These are phyloP conservation scores for Leucoma salicis DNA, from an alignment of 2,888 invertebrate species.

Conservation along the genomic window DNA sequence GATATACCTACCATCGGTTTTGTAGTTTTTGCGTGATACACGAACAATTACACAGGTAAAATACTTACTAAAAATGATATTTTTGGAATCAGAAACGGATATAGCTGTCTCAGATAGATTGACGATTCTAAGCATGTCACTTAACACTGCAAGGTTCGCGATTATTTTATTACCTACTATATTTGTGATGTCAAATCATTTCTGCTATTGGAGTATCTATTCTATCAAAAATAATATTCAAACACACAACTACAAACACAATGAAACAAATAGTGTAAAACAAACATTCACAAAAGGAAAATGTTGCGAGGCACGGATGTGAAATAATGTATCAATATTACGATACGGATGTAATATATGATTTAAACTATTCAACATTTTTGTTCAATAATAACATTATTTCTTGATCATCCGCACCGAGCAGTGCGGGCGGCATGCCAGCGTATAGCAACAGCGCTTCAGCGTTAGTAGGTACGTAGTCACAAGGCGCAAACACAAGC, in stretches of 20 bases:
- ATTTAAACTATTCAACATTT: conserved; percentile 11
- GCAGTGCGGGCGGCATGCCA: conserved; percentile 52
- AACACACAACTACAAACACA: conserved; percentile 12
- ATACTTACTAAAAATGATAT: no score
- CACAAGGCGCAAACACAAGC: conserved; percentile 71
- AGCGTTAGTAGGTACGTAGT: conserved; percentile 61
- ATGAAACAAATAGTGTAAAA: conserved; percentile 33
- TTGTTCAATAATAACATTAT: conserved; percentile 15
- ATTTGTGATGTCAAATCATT: no score
- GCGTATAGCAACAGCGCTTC: conserved; percentile 54
- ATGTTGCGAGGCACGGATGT: conserved; percentile 49
- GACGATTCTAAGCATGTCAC: no score
- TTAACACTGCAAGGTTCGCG: no score
- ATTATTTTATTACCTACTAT: no score
- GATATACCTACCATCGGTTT: no score
- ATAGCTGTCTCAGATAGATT: no score
- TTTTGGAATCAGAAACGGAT: no score
- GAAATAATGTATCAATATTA: conserved; percentile 6
- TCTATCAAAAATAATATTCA: not conserved
- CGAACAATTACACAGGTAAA: no score
- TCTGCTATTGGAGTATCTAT: no score
- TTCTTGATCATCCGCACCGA: conserved; percentile 47
- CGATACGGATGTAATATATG: not conserved
- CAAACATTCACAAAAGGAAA: conserved; percentile 36
- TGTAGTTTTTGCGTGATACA: no score